Conservation (phyloP, 2,113 vertebrate species). For the Micromys minutus region DNA sequence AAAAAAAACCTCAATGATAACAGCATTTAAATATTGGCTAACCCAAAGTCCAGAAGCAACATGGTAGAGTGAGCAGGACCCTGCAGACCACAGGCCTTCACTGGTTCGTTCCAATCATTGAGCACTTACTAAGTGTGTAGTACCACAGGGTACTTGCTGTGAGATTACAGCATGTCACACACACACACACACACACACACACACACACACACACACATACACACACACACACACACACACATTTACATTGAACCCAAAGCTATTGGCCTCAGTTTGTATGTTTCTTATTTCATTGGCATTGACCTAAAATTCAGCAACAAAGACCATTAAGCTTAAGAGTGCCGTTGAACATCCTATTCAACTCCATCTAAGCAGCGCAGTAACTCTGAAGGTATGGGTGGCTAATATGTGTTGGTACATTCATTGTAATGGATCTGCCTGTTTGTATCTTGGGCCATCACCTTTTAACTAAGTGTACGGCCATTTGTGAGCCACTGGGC, state of each 20-base stretch:
- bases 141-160: neutral
- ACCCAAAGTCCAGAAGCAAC: neutral
- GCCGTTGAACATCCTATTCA: neutral
- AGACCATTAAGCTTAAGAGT: conserved; percentile 5
- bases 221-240: neutral
- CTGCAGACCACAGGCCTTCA: neutral
- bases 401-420: neutral
- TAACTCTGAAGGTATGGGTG: neutral
- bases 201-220: neutral
- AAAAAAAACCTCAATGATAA: neutral
- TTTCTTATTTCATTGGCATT: neutral
- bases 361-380: neutral
- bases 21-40: neutral
- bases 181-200: neutral
- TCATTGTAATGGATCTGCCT: neutral
- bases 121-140: neutral
- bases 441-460: neutral
- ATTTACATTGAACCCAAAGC: neutral
- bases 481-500: neutral
- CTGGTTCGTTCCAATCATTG: neutral
- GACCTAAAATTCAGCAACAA: neutral
- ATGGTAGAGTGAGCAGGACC: neutral
- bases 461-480: neutral
- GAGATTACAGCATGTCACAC: neutral
- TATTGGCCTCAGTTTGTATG: neutral